phyloP scores from a whole-genome alignment of 2,888 invertebrate species.

The Limnephilus marmoratus region DNA sequence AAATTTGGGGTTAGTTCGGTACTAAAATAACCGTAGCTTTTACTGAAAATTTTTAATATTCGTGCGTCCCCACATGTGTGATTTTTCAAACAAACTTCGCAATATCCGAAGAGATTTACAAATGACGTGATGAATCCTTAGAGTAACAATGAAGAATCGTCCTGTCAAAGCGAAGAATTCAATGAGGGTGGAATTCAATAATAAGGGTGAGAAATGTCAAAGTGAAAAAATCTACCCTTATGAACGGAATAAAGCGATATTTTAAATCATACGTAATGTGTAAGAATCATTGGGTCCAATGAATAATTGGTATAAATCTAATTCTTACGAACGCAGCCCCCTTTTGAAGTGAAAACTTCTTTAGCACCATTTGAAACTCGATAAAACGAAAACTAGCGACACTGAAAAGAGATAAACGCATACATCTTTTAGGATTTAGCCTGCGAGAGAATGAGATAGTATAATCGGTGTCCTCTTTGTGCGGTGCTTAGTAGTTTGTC shows the following conservation, averaged over 20 bases:
- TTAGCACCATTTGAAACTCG: too few relatives aligned
- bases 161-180: neutral
- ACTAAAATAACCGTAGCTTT: neutral
- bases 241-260: neutral
- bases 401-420: too few relatives aligned
- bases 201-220: neutral
- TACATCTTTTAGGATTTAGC: too few relatives aligned
- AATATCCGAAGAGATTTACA: neutral
- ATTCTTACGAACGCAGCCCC: neutral
- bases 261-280: neutral
- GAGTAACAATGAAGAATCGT: neutral
- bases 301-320: neutral
- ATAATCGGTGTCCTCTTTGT: too few relatives aligned
- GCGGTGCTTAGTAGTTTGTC: too few relatives aligned
- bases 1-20: neutral
- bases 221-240: neutral
- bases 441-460: too few relatives aligned
- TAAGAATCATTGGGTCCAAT: neutral
- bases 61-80: neutral
- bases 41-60: neutral
- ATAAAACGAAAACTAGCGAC: too few relatives aligned
- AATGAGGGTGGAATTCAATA: neutral
- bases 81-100: neutral
- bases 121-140: neutral
- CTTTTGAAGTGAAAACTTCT: neutral